phyloP scores from a whole-genome alignment of 1,140 invertebrate genomes.

The Drosophila biarmipes region DNA sequence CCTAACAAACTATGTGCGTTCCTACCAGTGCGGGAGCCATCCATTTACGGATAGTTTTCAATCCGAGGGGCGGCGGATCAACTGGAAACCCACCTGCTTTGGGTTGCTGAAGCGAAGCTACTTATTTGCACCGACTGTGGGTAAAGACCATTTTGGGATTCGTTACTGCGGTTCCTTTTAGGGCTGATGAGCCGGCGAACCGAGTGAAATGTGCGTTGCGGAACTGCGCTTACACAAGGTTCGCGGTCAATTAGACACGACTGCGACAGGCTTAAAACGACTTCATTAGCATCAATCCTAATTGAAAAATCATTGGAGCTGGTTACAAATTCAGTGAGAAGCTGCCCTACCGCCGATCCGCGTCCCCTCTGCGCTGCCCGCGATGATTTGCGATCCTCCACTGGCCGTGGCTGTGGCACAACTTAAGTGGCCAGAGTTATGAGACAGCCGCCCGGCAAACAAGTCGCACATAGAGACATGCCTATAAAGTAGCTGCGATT shows the following conservation, averaged over 20 bases:
- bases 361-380: slow-evolving; percentile 15
- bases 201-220: slow-evolving; percentile 9
- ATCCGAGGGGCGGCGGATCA: background rate
- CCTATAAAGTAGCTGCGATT: slow-evolving; percentile 37
- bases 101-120: slow-evolving; percentile 32
- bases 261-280: slow-evolving; percentile 45
- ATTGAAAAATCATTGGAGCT: slow-evolving; percentile 74
- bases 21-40: too few species aligned
- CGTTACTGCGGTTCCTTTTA: slow-evolving; percentile 38
- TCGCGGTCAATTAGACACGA: slow-evolving; percentile 58
- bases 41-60: slow-evolving; percentile 8
- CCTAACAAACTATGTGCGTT: too few species aligned
- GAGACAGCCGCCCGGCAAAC: slow-evolving; percentile 43
- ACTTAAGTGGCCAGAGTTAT: slow-evolving; percentile 78
- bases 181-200: background rate
- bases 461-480: slow-evolving; percentile 34
- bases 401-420: slow-evolving; percentile 56
- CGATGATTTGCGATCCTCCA: slow-evolving; percentile 59
- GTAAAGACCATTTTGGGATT: slow-evolving; percentile 12
- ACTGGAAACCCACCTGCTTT: slow-evolving; percentile 1
- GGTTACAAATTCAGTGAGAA: slow-evolving; percentile 63
- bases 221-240: slow-evolving; percentile 42
- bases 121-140: slow-evolving; percentile 44
- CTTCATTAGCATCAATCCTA: slow-evolving; percentile 81
- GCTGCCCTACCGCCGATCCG: slow-evolving; percentile 21